Base-by-base conservation (phyloP, 2,888 invertebrate genomes). In the Nomada ferruginata region DNA sequence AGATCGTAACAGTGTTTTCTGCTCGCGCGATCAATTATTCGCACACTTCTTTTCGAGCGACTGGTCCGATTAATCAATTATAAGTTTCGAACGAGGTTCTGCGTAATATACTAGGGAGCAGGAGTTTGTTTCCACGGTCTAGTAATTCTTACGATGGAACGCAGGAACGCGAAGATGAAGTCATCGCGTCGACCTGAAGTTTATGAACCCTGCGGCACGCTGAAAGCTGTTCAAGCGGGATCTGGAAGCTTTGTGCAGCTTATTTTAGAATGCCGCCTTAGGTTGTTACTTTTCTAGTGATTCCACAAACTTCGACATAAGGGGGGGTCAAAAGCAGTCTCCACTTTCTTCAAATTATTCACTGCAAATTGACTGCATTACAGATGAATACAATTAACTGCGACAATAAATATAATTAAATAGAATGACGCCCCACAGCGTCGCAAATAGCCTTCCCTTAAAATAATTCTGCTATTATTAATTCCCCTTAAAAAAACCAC, bases 111-210 rank as follows among this genome's bases (percentile, higher is more conserved):
- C 36, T 7, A 36, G 36, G 36, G 36, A 1, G 36, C 36, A 7
- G 7, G 36, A 36, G 36, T 36, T 36, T 36, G 36, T 36, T 7
- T 36, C 36, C 36, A 36, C 36, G 36, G 36, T 36, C 36, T 36
- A 5, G 36, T 74, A 61, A 75, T 76, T 74, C 53, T 64, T 59
- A 74, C 65, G 52, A 64, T 7, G 53, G 72, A 53, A 53, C 26
- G 52, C 66, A 69, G 64, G 57, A 68, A 61, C 82, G 79, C 64
- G 63, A 60, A 71, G 76, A 85, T 85, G 70, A 85, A 85, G 85
- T 72, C 86, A 79, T 85, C 44, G 74, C 66, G 60, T 23, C 23
- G 23, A 26, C 64, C 50, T 18, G 9, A n/a, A 26, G 55, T 55
- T 66, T 71, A 79, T 79, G 78, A 71, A 36, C 61, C 9, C 44